Evolutionary conservation across 2,888 invertebrate species (phyloP), one percentile per base, ranked within the genome.

Genomic region (Theodoxus fluviatilis): DNA sequence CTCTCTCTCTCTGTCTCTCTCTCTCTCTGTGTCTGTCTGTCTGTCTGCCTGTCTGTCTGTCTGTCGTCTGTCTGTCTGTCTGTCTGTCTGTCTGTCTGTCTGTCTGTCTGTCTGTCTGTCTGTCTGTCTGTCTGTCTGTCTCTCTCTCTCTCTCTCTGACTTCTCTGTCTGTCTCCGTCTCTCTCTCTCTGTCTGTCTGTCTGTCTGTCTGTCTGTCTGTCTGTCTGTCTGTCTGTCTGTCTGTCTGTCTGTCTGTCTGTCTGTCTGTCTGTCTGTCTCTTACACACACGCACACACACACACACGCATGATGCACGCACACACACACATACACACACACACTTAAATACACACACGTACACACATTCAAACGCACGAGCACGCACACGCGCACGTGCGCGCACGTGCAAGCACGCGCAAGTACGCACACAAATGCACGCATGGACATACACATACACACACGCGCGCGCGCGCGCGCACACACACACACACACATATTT

Each of bases 221-320:
- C 40, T 64, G 25, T 40, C 40, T 33, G 40, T n/a, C 43, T 38
- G 37, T 47, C 40, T 55, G 37, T 71, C 52, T 52, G 65, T 69
- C 49, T 71, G 69, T n/a, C n/a, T n/a, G n/a, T n/a, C n/a, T n/a
- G n/a, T n/a, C n/a, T 47, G 40, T 25, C 47, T 28, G 4, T 22
- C n/a, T 49, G 49, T 9, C 6, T n/a, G 2, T n/a, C 61, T n/a
- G n/a, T n/a, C n/a, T n/a, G n/a, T n/a, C n/a, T n/a, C n/a, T n/a
- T n/a, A n/a, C n/a, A n/a, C n/a, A n/a, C n/a, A 61, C 15, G 15
- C n/a, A 31, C 31, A 15, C n/a, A n/a, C n/a, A n/a, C n/a, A n/a
- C n/a, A n/a, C n/a, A n/a, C n/a, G n/a, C n/a, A n/a, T n/a, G n/a
- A n/a, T n/a, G n/a, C n/a, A n/a, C n/a, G n/a, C n/a, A n/a, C n/a